These are phyloP conservation scores for Hirtodrosophila duncani DNA, from an alignment of 2,888 invertebrate species.

Conservation along the genomic window DNA sequence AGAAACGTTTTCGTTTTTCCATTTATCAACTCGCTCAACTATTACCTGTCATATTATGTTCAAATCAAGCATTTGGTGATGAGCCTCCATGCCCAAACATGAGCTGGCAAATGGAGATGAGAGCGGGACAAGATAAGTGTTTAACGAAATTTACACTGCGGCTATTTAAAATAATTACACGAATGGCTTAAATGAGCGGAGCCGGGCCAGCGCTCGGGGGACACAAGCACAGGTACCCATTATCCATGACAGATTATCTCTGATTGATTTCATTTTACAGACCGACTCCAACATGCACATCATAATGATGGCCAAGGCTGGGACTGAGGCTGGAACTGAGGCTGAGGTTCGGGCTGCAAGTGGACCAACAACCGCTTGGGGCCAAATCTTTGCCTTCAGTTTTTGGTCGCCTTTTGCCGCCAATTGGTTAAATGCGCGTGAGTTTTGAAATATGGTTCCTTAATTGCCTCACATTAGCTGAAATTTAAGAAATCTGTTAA, in stretches of 20 bases:
- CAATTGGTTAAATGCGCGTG: slow-evolving; percentile 61
- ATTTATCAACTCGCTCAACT: slow-evolving; percentile 73
- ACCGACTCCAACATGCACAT: slow-evolving; percentile 2
- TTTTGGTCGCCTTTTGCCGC: slow-evolving; percentile 52
- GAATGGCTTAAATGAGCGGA: slow-evolving; percentile 64
- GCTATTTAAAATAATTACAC: slow-evolving; percentile 73
- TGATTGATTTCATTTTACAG: slow-evolving; percentile 71
- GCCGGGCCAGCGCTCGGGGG: slow-evolving; percentile 34
- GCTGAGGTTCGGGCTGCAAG: slow-evolving; percentile 14
- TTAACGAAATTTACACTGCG: slow-evolving; percentile 72
- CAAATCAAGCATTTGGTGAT: slow-evolving; percentile 59
- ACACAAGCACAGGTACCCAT: slow-evolving; percentile 57
- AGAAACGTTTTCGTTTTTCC: slow-evolving; percentile 39
- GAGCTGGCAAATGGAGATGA: slow-evolving; percentile 1
- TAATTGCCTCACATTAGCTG: slow-evolving; percentile 70
- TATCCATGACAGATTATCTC: slow-evolving; percentile 69
- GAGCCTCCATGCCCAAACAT: slow-evolving; percentile 21
- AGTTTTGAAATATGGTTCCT: slow-evolving; percentile 54
- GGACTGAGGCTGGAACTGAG: slow-evolving; percentile 7
- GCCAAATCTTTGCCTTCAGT: slow-evolving; percentile 49
- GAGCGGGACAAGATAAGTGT: slow-evolving; percentile 51
- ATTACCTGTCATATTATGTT: slow-evolving; percentile 76
- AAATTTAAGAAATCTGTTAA: slow-evolving; percentile 64
- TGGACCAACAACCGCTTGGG: slow-evolving; percentile 53
- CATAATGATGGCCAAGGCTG: slow-evolving; percentile 62